Evolutionary conservation across 1,140 invertebrate species (phyloP).

Genomic region (Lycorma delicatula): DNA sequence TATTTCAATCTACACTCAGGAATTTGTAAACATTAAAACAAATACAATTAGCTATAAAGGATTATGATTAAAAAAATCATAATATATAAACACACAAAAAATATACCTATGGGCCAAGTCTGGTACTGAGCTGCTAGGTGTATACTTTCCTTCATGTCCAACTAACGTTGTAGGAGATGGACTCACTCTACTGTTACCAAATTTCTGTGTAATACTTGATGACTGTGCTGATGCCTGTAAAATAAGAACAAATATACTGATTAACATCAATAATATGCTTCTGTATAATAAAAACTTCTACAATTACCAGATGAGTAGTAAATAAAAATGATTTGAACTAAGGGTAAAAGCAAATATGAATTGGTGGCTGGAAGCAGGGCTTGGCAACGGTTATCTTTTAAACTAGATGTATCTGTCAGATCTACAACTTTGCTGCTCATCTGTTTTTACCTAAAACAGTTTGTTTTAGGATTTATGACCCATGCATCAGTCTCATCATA

Average conservation of each 20-base stretch:
- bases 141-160: slow-evolving; percentile 71
- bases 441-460: no score
- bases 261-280: neutral
- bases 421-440: no score
- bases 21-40: no score
- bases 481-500: no score
- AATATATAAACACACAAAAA: neutral
- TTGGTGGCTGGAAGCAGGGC: neutral
- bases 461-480: no score
- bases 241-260: slow-evolving; percentile 17
- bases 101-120: slow-evolving; percentile 59
- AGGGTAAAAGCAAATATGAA: neutral
- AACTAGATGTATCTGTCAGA: no score
- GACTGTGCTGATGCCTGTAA: slow-evolving; percentile 31
- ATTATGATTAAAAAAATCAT: neutral
- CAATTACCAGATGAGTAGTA: neutral
- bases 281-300: neutral
- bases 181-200: slow-evolving; percentile 55
- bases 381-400: no score
- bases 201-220: slow-evolving; percentile 55
- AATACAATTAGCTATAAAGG: no score
- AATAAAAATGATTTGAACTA: neutral
- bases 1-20: no score
- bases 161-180: slow-evolving; percentile 54
- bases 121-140: slow-evolving; percentile 65